Evolutionary conservation across 2,888 invertebrate species (phyloP).

Genomic region (Eilema sororculum): DNA sequence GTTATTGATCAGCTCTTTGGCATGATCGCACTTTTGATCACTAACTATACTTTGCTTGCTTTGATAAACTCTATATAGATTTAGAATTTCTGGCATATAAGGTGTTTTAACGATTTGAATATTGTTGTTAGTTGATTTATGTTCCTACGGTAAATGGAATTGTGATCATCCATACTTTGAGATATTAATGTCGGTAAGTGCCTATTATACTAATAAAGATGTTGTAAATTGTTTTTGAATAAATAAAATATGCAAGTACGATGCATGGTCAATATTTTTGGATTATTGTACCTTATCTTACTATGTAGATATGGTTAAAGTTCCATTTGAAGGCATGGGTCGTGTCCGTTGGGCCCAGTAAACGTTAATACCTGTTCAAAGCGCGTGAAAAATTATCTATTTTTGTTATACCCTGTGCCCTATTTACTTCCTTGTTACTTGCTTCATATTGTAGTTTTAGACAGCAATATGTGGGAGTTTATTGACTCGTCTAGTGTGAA

Average conservation of each 20-base stretch:
- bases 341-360: not conserved
- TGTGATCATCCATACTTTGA: not conserved
- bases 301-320: not conserved
- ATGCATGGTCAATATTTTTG: too few relatives aligned
- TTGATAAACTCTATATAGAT: not conserved
- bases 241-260: not conserved
- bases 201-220: not conserved
- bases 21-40: slow-evolving; percentile 13
- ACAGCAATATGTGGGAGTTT: slow-evolving; percentile 71
- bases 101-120: not conserved
- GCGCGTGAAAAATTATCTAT: slow-evolving; percentile 20
- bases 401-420: slow-evolving; percentile 44
- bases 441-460: slow-evolving; percentile 53
- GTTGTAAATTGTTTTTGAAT: not conserved
- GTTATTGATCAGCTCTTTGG: slow-evolving; percentile 16
- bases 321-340: not conserved
- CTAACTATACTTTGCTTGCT: slow-evolving; percentile 15
- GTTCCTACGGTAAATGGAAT: not conserved
- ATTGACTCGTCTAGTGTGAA: slow-evolving; percentile 65
- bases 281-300: too few relatives aligned
- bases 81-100: slow-evolving; percentile 12
- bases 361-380: slow-evolving; percentile 6
- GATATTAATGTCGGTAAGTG: not conserved
- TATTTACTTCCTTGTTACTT: slow-evolving; percentile 41
- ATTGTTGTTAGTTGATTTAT: not conserved